Evolutionary conservation across 2,113 vertebrate genomes (phyloP), one percentile per base, ranked within the genome.

Genomic region (Dipodomys ordii): DNA sequence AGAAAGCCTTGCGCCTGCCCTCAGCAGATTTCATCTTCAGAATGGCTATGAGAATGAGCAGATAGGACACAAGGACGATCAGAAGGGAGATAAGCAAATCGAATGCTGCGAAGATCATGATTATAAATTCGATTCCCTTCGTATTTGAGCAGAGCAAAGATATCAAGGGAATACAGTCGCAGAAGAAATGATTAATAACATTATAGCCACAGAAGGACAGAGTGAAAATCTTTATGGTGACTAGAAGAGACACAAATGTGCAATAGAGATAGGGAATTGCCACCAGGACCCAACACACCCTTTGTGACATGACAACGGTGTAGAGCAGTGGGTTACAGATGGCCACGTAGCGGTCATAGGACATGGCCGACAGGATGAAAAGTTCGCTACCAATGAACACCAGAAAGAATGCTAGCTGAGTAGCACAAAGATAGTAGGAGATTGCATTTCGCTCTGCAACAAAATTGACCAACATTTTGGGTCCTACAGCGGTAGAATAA

Each of bases 191-290:
- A 18, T 57, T 57, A 16, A 57, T 57, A 16, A 57, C 53, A n/a
- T 87, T 87, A 30, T n/a, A 65, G 27, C 57, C 72, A 64, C 85
- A 87, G 13, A 87, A 87, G 2, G 53, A 57, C 35, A 74, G 74
- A 5, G 71, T 87, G 27, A 87, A 87, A 44, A 87, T 74, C 57
- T 87, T 87, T 87, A 44, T 44, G 46, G 68, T 72, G 9, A 85
- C 68, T 60, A 85, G 49, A 60, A 85, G 83, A 18, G 83, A 85
- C 11, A 85, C 83, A 85, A 72, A 85, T 18, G 83, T 85, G 23
- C 83, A 72, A 16, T 85, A 85, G 46, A 57, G 53, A 16, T 85
- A 85, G 2, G 83, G 83, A 6, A 72, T 39, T 11, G 49, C 68
- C 68, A 86, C 69, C 6, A 86, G 69, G 4, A 39, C 10, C 3